phyloP scores from a whole-genome alignment of 23 tunicate species.

The Clavelina lepadiformis region DNA sequence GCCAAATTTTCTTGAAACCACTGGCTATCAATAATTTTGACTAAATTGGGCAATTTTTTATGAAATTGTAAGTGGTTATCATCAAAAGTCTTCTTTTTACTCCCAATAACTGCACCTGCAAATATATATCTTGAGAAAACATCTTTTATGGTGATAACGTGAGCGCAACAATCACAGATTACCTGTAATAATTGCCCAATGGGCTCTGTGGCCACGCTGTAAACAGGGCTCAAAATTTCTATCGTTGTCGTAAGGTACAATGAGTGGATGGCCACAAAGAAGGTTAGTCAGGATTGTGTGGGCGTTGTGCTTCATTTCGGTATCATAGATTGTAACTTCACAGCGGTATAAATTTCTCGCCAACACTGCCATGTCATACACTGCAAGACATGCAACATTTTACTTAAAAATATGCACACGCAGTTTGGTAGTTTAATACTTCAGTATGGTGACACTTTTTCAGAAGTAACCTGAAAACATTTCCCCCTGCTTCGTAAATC shows the following conservation, averaged over 20 bases:
- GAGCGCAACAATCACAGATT: background rate
- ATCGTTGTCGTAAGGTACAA: slow-evolving; percentile 62
- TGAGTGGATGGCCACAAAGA: slow-evolving; percentile 24
- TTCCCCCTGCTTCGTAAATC: slow-evolving; percentile 57
- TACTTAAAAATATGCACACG: background rate
- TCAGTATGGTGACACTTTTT: background rate
- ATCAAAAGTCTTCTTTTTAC: too few relatives aligned
- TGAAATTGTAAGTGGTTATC: too few relatives aligned
- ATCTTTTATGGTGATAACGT: background rate
- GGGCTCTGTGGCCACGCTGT: slow-evolving; percentile 53
- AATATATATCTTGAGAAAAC: too few relatives aligned
- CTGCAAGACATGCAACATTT: background rate
- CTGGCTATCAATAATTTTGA: too few relatives aligned
- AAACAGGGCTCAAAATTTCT: slow-evolving; percentile 46
- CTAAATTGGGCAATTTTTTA: too few relatives aligned
- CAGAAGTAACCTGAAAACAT: slow-evolving; percentile 59
- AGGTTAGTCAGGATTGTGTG: slow-evolving; percentile 13
- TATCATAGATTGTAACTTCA: slow-evolving; percentile 3
- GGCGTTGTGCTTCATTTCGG: slow-evolving; percentile 4
- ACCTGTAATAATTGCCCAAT: slow-evolving; percentile 69
- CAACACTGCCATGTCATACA: slow-evolving; percentile 16
- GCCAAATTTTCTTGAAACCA: too few relatives aligned
- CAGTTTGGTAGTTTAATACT: background rate
- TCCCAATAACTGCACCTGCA: too few relatives aligned
- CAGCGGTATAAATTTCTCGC: slow-evolving; percentile 21